Evolutionary conservation across 2,113 vertebrate genomes (phyloP).

Genomic region (Apteryx owenii): DNA sequence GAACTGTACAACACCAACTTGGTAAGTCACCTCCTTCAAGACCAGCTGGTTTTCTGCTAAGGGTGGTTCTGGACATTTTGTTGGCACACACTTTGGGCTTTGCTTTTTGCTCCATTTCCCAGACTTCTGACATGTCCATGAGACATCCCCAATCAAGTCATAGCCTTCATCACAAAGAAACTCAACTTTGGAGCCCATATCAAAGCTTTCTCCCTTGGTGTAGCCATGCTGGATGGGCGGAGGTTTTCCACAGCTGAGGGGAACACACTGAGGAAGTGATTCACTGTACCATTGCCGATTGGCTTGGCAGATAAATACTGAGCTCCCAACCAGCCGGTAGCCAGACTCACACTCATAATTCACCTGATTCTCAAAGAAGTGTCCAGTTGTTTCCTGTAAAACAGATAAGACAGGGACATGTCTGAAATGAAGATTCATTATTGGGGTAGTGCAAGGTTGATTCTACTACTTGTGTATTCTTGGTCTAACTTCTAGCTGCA

Average conservation of each 20-base stretch:
- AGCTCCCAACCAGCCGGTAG: slow-evolving; percentile 83
- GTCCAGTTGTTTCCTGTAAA: slow-evolving; percentile 79
- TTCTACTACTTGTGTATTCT: neutral
- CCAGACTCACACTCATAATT: slow-evolving; percentile 88
- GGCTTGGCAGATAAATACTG: slow-evolving; percentile 87
- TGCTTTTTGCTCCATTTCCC: slow-evolving; percentile 89
- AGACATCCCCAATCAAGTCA: slow-evolving; percentile 85
- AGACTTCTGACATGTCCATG: slow-evolving; percentile 92
- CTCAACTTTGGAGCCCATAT: slow-evolving; percentile 88
- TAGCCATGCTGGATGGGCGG: slow-evolving; percentile 84
- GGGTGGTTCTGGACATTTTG: slow-evolving; percentile 91
- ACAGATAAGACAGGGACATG: slow-evolving; percentile 1
- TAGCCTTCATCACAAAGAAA: slow-evolving; percentile 94
- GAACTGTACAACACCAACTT: slow-evolving; percentile 85
- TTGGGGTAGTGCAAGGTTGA: neutral
- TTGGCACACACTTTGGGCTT: slow-evolving; percentile 85
- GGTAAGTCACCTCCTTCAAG: slow-evolving; percentile 82
- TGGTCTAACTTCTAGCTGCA: neutral
- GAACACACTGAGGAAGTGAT: slow-evolving; percentile 83
- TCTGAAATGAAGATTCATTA: neutral
- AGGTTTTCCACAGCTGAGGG: slow-evolving; percentile 89
- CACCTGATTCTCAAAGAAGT: slow-evolving; percentile 86
- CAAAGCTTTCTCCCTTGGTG: slow-evolving; percentile 84
- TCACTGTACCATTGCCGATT: slow-evolving; percentile 93
- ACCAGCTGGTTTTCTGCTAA: slow-evolving; percentile 91